phyloP scores from a whole-genome alignment of 2,797 vertebrate genomes.

The Mustela erminea region DNA sequence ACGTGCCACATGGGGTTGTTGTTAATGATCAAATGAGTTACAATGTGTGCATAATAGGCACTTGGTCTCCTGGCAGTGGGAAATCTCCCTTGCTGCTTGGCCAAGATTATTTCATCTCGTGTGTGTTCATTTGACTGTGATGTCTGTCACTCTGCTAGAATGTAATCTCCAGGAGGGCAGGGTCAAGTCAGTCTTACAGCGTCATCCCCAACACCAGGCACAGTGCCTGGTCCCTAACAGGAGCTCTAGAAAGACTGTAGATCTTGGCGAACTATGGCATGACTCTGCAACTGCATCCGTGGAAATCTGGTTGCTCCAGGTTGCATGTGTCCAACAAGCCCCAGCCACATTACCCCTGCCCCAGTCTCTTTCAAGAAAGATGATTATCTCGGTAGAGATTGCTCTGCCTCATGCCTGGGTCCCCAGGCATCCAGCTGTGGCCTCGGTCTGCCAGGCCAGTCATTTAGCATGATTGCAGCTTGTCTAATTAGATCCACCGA shows the following conservation, averaged over 20 bases:
- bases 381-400: neutral
- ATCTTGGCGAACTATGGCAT: neutral
- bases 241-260: neutral
- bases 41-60: accelerated
- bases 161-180: neutral
- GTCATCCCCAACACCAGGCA: neutral
- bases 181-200: neutral
- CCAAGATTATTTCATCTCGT: neutral
- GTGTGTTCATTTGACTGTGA: neutral
- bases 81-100: neutral
- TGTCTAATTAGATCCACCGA: conserved; percentile 28
- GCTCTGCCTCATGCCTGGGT: neutral
- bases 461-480: neutral
- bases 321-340: neutral
- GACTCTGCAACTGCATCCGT: accelerated
- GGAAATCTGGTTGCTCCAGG: neutral
- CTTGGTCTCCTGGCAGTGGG: accelerated
- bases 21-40: neutral
- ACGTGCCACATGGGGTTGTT: no score
- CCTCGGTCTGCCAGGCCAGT: neutral
- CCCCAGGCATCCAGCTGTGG: neutral
- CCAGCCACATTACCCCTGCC: no score
- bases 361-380: neutral
- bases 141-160: no score
- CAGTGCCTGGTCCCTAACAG: accelerated